Conservation (phyloP, 2,797 vertebrate species). For the Brachymystax lenok region DNA sequence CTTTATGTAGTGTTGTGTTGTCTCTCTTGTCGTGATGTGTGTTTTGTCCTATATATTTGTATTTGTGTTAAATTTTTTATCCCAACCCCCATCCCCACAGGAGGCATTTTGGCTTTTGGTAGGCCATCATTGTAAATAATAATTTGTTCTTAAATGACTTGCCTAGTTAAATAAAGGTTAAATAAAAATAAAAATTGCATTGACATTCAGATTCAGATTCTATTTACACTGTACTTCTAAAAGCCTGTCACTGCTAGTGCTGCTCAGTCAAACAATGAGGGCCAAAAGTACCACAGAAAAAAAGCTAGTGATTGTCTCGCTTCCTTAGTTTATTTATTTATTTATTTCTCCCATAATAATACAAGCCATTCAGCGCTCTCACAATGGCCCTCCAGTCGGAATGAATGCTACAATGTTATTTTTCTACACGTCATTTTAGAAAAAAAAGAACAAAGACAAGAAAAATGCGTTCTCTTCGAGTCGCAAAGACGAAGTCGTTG, state of each 20-base stretch:
- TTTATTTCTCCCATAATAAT: conserved; percentile 65
- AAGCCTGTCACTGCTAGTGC: conserved; percentile 24
- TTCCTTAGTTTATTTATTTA: conserved; percentile 67
- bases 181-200: background rate
- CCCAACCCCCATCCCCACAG: no score
- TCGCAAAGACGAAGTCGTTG: conserved; percentile 44
- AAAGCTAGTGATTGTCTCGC: conserved; percentile 50
- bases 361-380: conserved; percentile 67
- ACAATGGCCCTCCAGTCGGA: conserved; percentile 68
- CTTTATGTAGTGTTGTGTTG: no score
- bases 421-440: conserved; percentile 68
- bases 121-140: no score
- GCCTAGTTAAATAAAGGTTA: no score
- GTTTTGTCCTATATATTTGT: no score
- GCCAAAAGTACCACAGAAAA: conserved; percentile 42
- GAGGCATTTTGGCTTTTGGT: no score
- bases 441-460: conserved; percentile 53
- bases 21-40: no score
- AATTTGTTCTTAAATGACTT: no score
- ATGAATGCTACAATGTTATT: conserved; percentile 71
- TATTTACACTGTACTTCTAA: background rate
- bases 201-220: background rate
- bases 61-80: no score
- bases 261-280: conserved; percentile 29
- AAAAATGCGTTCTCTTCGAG: conserved; percentile 56